Conservation (phyloP, 2,797 vertebrate species). For the Gymnoscopelus braueri region DNA sequence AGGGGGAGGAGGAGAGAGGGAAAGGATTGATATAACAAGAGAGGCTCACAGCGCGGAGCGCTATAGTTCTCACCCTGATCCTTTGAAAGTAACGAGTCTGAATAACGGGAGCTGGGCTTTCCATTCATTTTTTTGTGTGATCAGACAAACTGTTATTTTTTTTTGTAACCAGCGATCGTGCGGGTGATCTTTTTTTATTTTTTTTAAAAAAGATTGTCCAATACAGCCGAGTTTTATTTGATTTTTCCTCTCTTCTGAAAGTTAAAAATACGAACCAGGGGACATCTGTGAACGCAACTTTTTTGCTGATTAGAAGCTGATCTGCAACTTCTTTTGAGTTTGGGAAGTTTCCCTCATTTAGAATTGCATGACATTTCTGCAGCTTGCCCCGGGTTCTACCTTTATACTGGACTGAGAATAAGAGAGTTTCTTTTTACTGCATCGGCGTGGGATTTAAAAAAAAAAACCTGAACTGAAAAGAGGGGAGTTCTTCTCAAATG, state of each 20-base stretch:
- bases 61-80: slow-evolving; percentile 65
- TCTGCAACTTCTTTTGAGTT: slow-evolving; percentile 5
- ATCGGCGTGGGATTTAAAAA: slow-evolving; percentile 63
- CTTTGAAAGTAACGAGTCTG: slow-evolving; percentile 47
- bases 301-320: too few relatives aligned
- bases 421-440: slow-evolving; percentile 36
- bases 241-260: not conserved
- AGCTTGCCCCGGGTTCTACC: slow-evolving; percentile 3
- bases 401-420: slow-evolving; percentile 43
- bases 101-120: slow-evolving; percentile 57
- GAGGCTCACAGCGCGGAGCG: slow-evolving; percentile 70
- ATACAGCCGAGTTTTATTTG: slow-evolving; percentile 16
- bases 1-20: slow-evolving; percentile 71
- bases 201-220: not conserved
- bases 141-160: slow-evolving; percentile 32
- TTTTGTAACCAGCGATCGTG: slow-evolving; percentile 30
- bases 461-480: slow-evolving; percentile 23
- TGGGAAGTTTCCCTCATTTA: slow-evolving; percentile 37
- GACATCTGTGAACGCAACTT: slow-evolving; percentile 25
- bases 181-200: slow-evolving; percentile 10
- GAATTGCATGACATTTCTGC: slow-evolving; percentile 58
- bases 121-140: slow-evolving; percentile 54
- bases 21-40: slow-evolving; percentile 88
- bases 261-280: slow-evolving; percentile 23
- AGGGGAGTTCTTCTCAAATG: slow-evolving; percentile 77